Evolutionary conservation across 2,888 invertebrate species (phyloP).

Genomic region (Argyra leucocephala): DNA sequence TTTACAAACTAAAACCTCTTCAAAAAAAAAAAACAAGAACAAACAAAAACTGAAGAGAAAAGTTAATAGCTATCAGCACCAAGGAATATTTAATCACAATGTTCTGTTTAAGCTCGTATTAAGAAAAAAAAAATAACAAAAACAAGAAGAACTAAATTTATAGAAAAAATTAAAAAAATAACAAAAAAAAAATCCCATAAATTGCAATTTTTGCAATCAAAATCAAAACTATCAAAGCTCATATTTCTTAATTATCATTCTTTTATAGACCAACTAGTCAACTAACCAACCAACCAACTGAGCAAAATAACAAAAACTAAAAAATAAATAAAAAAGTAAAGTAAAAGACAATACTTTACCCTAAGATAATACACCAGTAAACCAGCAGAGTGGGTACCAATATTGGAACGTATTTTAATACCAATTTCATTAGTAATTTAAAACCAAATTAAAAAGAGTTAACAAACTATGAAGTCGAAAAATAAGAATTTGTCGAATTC

Average conservation of each 20-base stretch:
- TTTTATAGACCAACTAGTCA: not conserved
- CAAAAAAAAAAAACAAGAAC: not conserved
- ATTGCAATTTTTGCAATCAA: not conserved
- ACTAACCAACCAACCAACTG: too few species aligned
- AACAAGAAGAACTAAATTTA: too few species aligned
- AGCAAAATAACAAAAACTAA: too few species aligned
- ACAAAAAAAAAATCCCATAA: not conserved
- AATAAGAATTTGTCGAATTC: not conserved
- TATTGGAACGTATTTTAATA: too few species aligned
- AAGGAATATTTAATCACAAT: not conserved
- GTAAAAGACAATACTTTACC: not conserved
- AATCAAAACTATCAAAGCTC: not conserved
- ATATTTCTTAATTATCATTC: constrained; percentile 3
- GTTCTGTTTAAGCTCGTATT: too few species aligned
- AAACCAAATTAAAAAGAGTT: not conserved
- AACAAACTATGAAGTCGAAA: not conserved
- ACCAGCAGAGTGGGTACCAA: too few species aligned
- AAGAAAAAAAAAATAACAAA: too few species aligned
- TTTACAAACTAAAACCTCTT: not conserved
- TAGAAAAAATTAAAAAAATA: not conserved
- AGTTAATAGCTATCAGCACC: constrained; percentile 1
- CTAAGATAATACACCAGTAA: too few species aligned
- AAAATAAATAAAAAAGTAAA: not conserved
- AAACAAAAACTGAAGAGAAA: not conserved
- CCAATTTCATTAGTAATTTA: not conserved